These are phyloP conservation scores for Caenorhabditis japonica DNA, from an alignment of 2,888 invertebrate genomes.

Conservation along the genomic window DNA sequence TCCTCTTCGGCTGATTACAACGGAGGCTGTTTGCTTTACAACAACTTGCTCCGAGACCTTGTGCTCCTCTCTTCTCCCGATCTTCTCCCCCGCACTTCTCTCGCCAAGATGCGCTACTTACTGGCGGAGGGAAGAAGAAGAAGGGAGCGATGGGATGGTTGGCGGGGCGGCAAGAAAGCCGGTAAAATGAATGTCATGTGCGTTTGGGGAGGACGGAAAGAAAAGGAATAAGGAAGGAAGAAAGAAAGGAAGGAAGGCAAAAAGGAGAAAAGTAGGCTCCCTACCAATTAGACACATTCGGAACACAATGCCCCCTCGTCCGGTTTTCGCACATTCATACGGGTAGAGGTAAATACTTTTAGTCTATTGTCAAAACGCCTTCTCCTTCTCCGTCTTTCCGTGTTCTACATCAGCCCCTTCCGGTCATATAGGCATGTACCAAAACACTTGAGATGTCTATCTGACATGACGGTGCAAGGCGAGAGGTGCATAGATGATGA, in stretches of 20 bases:
- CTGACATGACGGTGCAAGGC: neutral
- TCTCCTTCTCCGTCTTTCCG: conserved; percentile 7
- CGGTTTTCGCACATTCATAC: conserved; percentile 35
- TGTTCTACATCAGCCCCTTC: conserved; percentile 16
- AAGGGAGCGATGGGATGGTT: neutral
- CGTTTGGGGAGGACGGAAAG: neutral
- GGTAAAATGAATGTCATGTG: no score
- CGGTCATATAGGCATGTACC: conserved; percentile 10
- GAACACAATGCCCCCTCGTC: conserved; percentile 18
- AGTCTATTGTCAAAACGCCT: conserved; percentile 30
- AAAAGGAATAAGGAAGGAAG: neutral
- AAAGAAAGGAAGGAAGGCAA: conserved; percentile 1
- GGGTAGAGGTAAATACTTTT: conserved; percentile 43
- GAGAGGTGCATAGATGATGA: no score
- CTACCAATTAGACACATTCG: conserved; percentile 44
- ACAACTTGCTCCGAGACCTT: conserved; percentile 39
- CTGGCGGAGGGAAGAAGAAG: conserved; percentile 15
- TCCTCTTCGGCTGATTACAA: conserved; percentile 42
- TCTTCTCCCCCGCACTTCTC: conserved; percentile 41
- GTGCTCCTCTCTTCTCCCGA: conserved; percentile 11
- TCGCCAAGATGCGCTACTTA: no score
- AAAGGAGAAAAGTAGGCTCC: conserved; percentile 16
- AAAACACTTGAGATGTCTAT: conserved; percentile 36
- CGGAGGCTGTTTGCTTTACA: conserved; percentile 55
- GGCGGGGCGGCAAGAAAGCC: no score